Percentiles rank a stretch among this genome's conserved stretches.
These are phyloP conservation scores for Stomatorhinus walkeri DNA, from an alignment of 2,797 vertebrate genomes.

Conservation along the genomic window DNA sequence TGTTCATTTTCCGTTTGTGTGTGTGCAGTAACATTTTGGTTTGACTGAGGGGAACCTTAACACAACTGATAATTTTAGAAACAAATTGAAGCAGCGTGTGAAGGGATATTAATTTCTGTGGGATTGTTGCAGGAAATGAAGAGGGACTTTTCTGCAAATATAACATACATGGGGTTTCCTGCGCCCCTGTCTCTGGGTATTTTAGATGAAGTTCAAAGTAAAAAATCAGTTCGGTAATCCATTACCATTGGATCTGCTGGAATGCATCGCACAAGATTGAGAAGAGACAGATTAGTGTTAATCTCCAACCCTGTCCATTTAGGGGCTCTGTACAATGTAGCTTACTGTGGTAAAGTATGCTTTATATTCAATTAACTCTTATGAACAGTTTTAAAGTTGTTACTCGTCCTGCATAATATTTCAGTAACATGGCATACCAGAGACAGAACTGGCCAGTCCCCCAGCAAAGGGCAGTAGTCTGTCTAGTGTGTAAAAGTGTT, in stretches of 20 bases:
- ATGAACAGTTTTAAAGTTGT: neutral
- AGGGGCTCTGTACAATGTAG: neutral
- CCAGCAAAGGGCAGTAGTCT: neutral
- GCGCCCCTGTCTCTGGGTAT: neutral
- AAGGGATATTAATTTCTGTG: neutral
- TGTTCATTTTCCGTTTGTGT: neutral
- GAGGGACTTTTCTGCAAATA: neutral
- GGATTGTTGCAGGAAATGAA: neutral
- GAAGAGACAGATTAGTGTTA: neutral
- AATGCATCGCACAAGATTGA: neutral
- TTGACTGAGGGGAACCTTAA: neutral
- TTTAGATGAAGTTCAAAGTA: neutral
- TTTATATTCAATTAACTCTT: neutral
- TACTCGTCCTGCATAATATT: neutral
- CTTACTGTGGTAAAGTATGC: neutral
- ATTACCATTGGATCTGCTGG: neutral
- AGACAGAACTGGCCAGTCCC: neutral
- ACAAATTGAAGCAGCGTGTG: neutral
- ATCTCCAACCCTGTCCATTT: neutral
- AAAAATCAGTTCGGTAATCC: neutral
- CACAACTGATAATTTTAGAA: neutral
- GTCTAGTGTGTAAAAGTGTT: neutral
- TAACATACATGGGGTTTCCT: neutral
- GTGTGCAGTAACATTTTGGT: neutral
- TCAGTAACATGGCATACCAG: neutral